Base-by-base conservation (phyloP, 2,797 vertebrate genomes). In the Gallirallus australis region DNA sequence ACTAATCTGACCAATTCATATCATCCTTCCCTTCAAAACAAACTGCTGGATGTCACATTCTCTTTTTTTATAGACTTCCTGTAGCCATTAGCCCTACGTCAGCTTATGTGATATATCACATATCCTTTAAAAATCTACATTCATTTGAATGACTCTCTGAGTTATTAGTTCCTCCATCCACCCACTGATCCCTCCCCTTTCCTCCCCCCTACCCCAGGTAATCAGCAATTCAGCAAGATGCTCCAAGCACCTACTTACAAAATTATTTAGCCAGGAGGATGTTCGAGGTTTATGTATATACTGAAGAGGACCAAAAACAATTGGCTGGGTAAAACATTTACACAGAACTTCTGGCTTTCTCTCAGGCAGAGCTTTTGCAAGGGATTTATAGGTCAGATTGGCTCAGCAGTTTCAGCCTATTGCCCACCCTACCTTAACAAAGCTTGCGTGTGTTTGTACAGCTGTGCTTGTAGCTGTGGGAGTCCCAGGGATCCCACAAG, bases 391-490 rank as follows among this genome's bases (percentile, higher is more conserved):
- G 98, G 98, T 98, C 98, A 98, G 98, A 98, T 98, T 97, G 82
- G 97, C 98, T 98, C 98, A 97, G 98, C 98, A 98, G 98, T 98
- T 98, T 98, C 98, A 99, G 98, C 98, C 98, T 98, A 97, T 98
- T 99, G 99, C 98, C 98, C 98, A 98, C 98, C 97, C 97, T 98
- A 98, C 98, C 98, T 98, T 98, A 98, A 98, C 98, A 99, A 99
- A 99, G 98, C 98, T 97, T 92, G 97, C 48, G 82, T 97, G 77
- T 99, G 99, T 99, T 99, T 99, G 99, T 98, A 99, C 99, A 99
- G 99, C 99, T 99, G 99, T 98, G 95, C 98, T 97, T 94, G 93
- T 98, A 98, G 97, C 98, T 98, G 98, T 98, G 98, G 98, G 98
- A 98, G 98, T 98, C 97, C 98, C 97, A 97, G 97, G 98, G 98